phyloP scores from a whole-genome alignment of 2,797 vertebrate species.

The Nasua narica region DNA sequence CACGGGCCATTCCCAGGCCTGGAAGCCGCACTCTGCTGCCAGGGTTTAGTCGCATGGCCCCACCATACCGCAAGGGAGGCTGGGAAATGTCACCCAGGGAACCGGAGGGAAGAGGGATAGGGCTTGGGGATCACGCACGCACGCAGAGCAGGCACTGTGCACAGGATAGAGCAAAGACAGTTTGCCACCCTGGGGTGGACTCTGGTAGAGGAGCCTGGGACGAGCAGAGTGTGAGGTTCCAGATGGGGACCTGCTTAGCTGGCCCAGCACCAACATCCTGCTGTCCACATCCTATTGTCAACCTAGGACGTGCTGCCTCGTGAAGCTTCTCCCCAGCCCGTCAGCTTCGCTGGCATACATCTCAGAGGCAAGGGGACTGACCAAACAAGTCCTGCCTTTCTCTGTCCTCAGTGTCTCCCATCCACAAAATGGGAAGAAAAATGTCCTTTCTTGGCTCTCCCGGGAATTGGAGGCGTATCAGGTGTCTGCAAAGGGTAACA shows the following conservation, averaged over 20 bases:
- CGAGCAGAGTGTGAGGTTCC: accelerated
- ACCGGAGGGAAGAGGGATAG: not conserved
- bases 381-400: not conserved
- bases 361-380: not conserved
- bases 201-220: accelerated
- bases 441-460: not conserved
- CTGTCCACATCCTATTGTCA: not conserved
- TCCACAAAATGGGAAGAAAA: conserved; percentile 16
- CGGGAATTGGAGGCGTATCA: not conserved
- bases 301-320: accelerated
- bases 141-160: accelerated
- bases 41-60: not conserved
- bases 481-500: not conserved
- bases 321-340: accelerated
- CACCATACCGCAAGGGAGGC: not conserved
- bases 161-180: too few relatives aligned
- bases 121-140: too few relatives aligned
- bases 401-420: not conserved
- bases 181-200: not conserved
- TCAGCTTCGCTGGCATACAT: not conserved
- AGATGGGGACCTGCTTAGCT: not conserved
- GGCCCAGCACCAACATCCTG: accelerated
- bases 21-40: not conserved
- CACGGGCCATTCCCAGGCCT: not conserved
- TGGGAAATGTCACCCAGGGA: not conserved